Evolutionary conservation across 2,888 invertebrate genomes (phyloP), one percentile per base, ranked within the genome.

Genomic region (Steinernema hermaphroditum): DNA sequence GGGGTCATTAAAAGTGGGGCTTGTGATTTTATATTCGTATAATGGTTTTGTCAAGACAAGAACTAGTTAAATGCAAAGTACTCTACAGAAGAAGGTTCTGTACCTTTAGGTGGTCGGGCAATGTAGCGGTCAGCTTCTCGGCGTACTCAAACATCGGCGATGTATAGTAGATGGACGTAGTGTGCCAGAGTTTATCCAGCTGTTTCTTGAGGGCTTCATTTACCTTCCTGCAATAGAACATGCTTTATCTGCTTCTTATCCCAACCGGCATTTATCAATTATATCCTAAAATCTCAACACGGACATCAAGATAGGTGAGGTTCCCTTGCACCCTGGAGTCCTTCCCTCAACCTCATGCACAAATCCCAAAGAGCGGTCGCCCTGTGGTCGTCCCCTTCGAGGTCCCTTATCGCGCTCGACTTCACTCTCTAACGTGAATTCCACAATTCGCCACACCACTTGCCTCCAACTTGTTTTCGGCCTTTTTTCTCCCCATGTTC

Each of bases 101-200:
- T 29, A 92, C 93, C 89, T 94, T 94, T 43, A 97, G 89, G 81
- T 94, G 90, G 9, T 91, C 92, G 0, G 96, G 95, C 76, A 97
- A 88, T 86, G 92, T 95, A 0, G 90, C 88, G 0, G 91, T 90
- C 72, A 98, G 89, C 85, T 92, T 92, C 83, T 92, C 91, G 0
- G 93, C 92, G 87, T 96, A 98, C 87, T 96, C 93, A 81, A 94
- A 93, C 74, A 96, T 91, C 87, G 91, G 92, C 4, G 93, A 92
- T 86, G 96, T 93, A 86, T 93, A 90, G 86, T 96, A 98, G 78
- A 96, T 92, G 82, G 92, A 92, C 0, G 96, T 94, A 0, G 94
- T 93, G 86, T 97, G 97, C 91, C 94, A 94, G 27, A 98, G 88
- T 62, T 91, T 92, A 29, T 91, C 89, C 75, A 92, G 89, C 89